phyloP scores from a whole-genome alignment of 2,113 vertebrate species.

The Bufo bufo region DNA sequence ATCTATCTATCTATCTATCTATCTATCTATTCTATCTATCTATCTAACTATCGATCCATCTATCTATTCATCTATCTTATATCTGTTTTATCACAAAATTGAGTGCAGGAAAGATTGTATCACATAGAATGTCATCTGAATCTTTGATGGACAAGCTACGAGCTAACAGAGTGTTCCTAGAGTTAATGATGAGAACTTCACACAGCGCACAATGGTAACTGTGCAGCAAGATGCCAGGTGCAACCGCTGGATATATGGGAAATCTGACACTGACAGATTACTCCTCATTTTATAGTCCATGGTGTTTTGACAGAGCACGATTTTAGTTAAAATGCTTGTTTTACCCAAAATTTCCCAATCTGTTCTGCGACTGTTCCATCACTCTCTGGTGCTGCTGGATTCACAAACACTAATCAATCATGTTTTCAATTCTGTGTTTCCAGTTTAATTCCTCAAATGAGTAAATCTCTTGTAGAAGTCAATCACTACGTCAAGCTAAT shows the following conservation, averaged over 20 bases:
- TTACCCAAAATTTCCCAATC: constrained; percentile 32
- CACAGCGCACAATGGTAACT: constrained; percentile 23
- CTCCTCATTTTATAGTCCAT: constrained; percentile 38
- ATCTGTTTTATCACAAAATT: neutral
- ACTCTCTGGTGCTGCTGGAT: neutral
- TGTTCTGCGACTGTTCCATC: constrained; percentile 13
- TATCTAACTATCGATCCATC: too few relatives aligned
- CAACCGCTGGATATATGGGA: constrained; percentile 30
- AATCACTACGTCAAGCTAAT: neutral
- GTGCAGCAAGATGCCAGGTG: constrained; percentile 39
- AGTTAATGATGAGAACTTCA: constrained; percentile 49
- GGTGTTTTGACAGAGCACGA: constrained; percentile 32
- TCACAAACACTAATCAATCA: constrained; percentile 37
- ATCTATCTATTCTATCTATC: too few relatives aligned
- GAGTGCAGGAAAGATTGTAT: neutral
- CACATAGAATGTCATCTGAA: neutral
- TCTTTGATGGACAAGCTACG: constrained; percentile 40
- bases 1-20: too few relatives aligned
- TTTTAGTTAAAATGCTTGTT: constrained; percentile 29
- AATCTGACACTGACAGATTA: constrained; percentile 45
- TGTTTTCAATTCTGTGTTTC: neutral
- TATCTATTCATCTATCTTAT: too few relatives aligned
- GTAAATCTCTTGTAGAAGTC: constrained; percentile 10
- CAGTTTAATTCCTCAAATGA: constrained; percentile 14
- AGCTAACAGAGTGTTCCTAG: constrained; percentile 30